Evolutionary conservation across 1,140 invertebrate species (phyloP).

Genomic region (Drosophila neocordata): DNA sequence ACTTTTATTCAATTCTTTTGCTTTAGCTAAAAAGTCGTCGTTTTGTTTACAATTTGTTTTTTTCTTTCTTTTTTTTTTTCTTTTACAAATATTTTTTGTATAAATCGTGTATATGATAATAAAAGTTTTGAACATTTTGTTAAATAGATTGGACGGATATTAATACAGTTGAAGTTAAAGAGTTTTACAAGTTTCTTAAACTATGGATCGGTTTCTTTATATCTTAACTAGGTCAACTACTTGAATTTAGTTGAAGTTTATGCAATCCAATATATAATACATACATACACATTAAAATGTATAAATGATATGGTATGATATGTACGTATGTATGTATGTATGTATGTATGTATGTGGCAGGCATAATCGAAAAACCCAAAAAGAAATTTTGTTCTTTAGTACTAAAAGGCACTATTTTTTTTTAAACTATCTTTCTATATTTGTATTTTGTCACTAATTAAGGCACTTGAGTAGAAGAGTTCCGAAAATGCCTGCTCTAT

Average conservation of each 20-base stretch:
- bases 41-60: not conserved
- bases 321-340: slow-evolving; percentile 13
- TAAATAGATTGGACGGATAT: slow-evolving; percentile 23
- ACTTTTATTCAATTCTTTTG: slow-evolving; percentile 59
- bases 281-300: not conserved
- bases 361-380: slow-evolving; percentile 27
- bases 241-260: slow-evolving; percentile 74
- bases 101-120: not conserved
- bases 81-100: slow-evolving; percentile 4
- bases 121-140: slow-evolving; percentile 33
- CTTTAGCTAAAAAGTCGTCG: slow-evolving; percentile 58
- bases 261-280: slow-evolving; percentile 57
- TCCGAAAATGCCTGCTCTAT: slow-evolving; percentile 45
- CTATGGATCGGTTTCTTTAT: slow-evolving; percentile 2
- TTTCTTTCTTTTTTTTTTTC: no score
- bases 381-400: slow-evolving; percentile 33
- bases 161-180: slow-evolving; percentile 29
- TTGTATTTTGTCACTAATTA: slow-evolving; percentile 61
- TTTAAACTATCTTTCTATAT: slow-evolving; percentile 34
- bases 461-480: slow-evolving; percentile 61
- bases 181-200: slow-evolving; percentile 14
- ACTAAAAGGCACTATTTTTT: slow-evolving; percentile 53
- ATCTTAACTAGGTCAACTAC: slow-evolving; percentile 51
- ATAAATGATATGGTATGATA: not conserved
- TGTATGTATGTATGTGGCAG: slow-evolving; percentile 16